Evolutionary conservation across 2,888 invertebrate species (phyloP).

Genomic region (Cylindroiulus punctatus): DNA sequence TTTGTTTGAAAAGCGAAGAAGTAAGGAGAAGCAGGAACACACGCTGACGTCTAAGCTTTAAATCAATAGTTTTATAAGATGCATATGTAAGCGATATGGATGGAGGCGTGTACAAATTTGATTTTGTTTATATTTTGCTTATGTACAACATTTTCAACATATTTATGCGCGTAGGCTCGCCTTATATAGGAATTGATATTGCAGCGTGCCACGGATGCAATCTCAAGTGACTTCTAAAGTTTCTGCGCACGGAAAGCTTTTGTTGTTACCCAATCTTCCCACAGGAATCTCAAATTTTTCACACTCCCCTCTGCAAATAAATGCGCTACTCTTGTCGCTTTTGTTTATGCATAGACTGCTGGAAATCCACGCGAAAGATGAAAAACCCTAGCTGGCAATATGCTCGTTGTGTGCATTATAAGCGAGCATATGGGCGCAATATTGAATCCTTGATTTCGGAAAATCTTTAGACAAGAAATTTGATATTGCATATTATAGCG

Average conservation of each 20-base stretch:
- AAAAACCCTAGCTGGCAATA: neutral
- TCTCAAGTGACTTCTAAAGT: conserved; percentile 55
- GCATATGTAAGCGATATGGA: conserved; percentile 45
- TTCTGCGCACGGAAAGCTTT: conserved; percentile 55
- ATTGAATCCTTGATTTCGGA: conserved; percentile 19
- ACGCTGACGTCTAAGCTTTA: neutral
- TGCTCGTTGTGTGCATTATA: neutral
- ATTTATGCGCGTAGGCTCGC: neutral
- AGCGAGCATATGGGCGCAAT: neutral
- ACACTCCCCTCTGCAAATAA: conserved; percentile 43
- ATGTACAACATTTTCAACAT: neutral
- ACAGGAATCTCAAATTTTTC: conserved; percentile 54
- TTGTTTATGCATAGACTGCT: conserved; percentile 43
- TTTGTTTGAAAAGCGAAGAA: neutral
- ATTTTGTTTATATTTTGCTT: conserved; percentile 39
- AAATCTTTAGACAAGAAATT: neutral
- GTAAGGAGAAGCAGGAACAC: neutral
- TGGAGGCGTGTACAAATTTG: conserved; percentile 30
- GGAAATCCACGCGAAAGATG: neutral
- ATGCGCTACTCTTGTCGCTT: conserved; percentile 42
- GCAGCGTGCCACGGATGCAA: conserved; percentile 29
- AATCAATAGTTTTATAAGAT: conserved; percentile 30
- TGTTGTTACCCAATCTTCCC: conserved; percentile 54
- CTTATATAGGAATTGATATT: conserved; percentile 36
- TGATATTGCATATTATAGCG: conserved; percentile 45